Evolutionary conservation across 2,797 vertebrate genomes (phyloP), one percentile per base, ranked within the genome.

Genomic region (Peromyscus aztecus): DNA sequence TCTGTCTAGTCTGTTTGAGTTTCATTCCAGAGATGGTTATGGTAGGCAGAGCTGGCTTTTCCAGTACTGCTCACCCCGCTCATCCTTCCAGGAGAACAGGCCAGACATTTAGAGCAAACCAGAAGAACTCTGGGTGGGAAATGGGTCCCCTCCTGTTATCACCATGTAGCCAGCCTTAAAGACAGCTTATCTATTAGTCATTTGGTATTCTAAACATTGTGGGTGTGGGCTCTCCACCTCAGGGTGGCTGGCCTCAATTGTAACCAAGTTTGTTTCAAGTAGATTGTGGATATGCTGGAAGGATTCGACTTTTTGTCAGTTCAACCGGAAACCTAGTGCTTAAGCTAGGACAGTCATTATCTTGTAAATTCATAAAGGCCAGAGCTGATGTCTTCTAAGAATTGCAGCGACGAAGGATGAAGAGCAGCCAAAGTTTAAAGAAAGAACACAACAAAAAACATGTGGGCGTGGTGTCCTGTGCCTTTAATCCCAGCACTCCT

Each of bases 151-250:
- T 95, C 67, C 67, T 52, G 34, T 96, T 98, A 98, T 97, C 97
- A 96, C 96, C 96, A 93, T 61, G 61, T 59, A 89, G 91, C 94
- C 93, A 96, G 97, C 81, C 93, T 96, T 90, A 89, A 85, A 91
- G 93, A 76, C 92, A 46, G 52, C 95, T 96, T 97, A 97, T 97
- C 94, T 97, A 78, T 96, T 97, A 98, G 97, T 96, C 96, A 94
- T 67, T 94, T 95, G 96, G 93, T 97, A 95, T 97, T 97, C 91
- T 94, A 96, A 97, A 92, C 89, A 88, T 0, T 0, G 31, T 0
- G 95, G 95, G 95, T 90, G 96, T 97, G 92, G 95, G 83, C 92
- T 92, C 89, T 59, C 80, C 69, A 93, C 89, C 95, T 97, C 77
- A 82, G 55, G 46, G 14, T 83, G 71, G 49, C 90, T 95, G 92